phyloP scores from a whole-genome alignment of 2,888 invertebrate species.

The Megalurothrips usitatus region DNA sequence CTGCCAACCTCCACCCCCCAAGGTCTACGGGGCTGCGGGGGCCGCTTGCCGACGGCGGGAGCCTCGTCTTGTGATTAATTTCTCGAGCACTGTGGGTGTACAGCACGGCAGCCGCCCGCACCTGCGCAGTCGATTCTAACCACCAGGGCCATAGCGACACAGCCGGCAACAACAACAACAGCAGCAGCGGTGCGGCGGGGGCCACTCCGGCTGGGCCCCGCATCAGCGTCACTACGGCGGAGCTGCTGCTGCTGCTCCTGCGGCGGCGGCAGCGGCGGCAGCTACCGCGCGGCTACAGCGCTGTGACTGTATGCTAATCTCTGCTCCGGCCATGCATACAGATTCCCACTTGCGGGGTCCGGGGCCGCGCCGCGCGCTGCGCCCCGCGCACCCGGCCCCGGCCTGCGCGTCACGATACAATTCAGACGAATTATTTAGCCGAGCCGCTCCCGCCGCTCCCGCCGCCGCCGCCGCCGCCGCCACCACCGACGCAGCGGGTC shows the following conservation, averaged over 20 bases:
- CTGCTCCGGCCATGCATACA: slow-evolving; percentile 13
- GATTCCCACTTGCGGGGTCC: not conserved
- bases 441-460: not conserved
- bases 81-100: not conserved
- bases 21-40: not conserved
- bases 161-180: no score
- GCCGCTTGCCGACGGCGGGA: no score
- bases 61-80: not conserved
- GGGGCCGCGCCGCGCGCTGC: no score
- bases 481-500: no score
- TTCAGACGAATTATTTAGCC: not conserved
- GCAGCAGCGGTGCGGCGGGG: no score
- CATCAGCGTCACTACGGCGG: no score
- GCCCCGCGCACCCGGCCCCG: no score
- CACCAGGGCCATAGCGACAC: not conserved
- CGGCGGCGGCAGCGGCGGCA: no score
- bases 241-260: no score
- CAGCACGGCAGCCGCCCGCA: not conserved
- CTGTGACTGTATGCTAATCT: slow-evolving; percentile 12
- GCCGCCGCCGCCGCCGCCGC: not conserved
- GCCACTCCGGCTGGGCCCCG: no score
- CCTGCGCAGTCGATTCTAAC: not conserved
- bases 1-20: not conserved
- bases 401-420: not conserved
- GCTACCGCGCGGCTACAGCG: not conserved